Base-by-base conservation (phyloP, 35 echinoderm and acorn worm genomes). In the Holothuria glaberrima region DNA sequence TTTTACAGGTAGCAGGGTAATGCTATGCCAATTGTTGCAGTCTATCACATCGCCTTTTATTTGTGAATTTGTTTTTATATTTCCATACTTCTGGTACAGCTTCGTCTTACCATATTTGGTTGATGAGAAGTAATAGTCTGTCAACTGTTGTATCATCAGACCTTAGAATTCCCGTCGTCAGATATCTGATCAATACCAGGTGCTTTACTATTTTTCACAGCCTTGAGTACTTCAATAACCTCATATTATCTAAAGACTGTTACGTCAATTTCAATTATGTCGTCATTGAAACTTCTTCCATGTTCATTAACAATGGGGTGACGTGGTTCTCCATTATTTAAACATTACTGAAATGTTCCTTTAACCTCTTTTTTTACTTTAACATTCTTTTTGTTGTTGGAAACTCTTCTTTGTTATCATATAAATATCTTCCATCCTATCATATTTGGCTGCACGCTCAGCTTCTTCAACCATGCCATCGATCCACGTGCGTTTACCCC, bases 391-490 rank as follows among this genome's bases (percentile, higher is more conserved):
- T 61, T 19, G 24, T 9, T 17, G 24, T 61, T n/a, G 17, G 17
- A 19, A n/a, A 0, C 2, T 19, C 24, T 61, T 61, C 59, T n/a
- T 61, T 17, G 59, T 61, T 19, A 61, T 61, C 59, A 61, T 61
- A 28, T 73, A 73, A 27, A 73, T 17, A 16, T 73, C 69, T 33
- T 73, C 16, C 31, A 27, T 16, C 29, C 31, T 33, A 16, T 28
- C 69, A 46, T 81, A 45, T 81, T 52, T 48, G 13, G 76, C 76
- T 81, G 76, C 76, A 45, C 19, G 17, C 32, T 81, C 9, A n/a
- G n/a, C n/a, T n/a, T n/a, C n/a, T n/a, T n/a, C n/a, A n/a, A n/a
- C n/a, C n/a, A n/a, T n/a, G n/a, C n/a, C n/a, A 46, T 50, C 46
- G 34, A 27, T 24, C 31, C 31, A 4, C 29, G 20, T 30, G 14